Evolutionary conservation across 2,888 invertebrate species (phyloP).

Genomic region (Platynereis dumerilii): DNA sequence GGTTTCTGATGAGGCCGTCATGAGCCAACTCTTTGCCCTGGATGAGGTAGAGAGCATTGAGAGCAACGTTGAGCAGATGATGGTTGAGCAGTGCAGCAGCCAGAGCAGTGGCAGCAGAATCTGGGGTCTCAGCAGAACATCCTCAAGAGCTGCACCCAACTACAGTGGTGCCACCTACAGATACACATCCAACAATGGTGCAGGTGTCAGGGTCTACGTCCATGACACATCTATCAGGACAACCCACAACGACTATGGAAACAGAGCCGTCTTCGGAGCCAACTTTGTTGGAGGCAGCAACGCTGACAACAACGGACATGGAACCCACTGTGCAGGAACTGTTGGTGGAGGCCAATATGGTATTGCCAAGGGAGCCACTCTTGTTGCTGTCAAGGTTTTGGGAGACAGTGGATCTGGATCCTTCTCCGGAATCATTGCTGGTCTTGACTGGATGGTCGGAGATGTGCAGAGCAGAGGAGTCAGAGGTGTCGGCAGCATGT

Average conservation of each 20-base stretch:
- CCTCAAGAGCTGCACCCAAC: too few relatives aligned
- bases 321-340: constrained; percentile 6
- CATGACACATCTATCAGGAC: background rate
- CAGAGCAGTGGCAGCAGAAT: too few relatives aligned
- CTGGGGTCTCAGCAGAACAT: too few relatives aligned
- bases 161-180: background rate
- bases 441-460: too few relatives aligned
- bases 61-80: too few relatives aligned
- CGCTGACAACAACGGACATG: background rate
- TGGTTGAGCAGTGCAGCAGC: too few relatives aligned
- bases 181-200: background rate
- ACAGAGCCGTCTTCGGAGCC: background rate
- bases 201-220: background rate
- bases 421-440: background rate
- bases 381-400: constrained; percentile 4
- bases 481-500: too few relatives aligned
- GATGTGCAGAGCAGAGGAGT: too few relatives aligned
- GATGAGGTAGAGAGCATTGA: too few relatives aligned
- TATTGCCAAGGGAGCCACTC: background rate
- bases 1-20: too few relatives aligned
- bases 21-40: too few relatives aligned
- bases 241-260: background rate
- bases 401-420: background rate
- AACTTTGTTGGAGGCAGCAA: background rate
- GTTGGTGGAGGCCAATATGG: background rate